Evolutionary conservation across 2,113 vertebrate species (phyloP).

Genomic region (Ctenomys sociabilis): DNA sequence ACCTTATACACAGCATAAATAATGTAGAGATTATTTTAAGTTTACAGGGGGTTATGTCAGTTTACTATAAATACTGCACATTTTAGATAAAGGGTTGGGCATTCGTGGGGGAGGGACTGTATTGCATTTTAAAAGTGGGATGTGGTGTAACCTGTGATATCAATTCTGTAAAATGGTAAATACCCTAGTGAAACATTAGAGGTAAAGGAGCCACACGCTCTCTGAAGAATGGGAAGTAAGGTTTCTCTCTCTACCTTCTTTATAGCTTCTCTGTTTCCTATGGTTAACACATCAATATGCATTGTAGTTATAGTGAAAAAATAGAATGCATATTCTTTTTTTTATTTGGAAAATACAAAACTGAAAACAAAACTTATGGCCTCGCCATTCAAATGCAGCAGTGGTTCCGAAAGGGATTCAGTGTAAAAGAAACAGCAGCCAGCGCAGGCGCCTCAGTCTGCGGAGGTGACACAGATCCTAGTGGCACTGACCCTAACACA

Average conservation of each 20-base stretch:
- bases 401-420: background rate
- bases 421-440: background rate
- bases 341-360: conserved; percentile 40
- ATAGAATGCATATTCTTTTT: background rate
- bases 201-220: background rate
- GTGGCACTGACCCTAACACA: too few species aligned
- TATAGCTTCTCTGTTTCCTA: background rate
- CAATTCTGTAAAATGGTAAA: background rate
- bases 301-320: background rate
- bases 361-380: background rate
- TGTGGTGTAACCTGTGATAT: background rate
- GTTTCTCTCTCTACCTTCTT: background rate
- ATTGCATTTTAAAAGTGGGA: background rate
- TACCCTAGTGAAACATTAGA: background rate
- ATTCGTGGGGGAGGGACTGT: background rate
- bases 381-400: background rate
- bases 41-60: background rate
- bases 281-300: background rate
- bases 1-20: background rate
- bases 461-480: background rate
- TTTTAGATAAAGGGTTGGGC: background rate
- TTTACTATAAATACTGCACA: background rate
- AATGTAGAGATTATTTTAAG: background rate
- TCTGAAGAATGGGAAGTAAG: background rate
- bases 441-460: too few species aligned